These are phyloP conservation scores for Pelmatolapia mariae DNA, from an alignment of 2,113 vertebrate species.

Conservation along the genomic window DNA sequence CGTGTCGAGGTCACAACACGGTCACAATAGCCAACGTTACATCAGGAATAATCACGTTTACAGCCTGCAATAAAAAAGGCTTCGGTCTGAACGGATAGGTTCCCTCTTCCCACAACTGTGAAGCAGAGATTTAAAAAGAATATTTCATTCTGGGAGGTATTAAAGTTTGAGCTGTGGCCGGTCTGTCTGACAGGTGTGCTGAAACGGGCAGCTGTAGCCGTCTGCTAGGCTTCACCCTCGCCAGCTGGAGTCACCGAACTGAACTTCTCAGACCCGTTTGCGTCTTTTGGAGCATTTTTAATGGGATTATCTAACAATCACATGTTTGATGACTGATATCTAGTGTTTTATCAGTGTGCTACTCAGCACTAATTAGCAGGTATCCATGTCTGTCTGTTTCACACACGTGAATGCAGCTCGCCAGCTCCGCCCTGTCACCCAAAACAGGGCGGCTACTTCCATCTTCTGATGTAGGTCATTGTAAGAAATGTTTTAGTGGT, in stretches of 20 bases:
- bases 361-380: too few relatives aligned
- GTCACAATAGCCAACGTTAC: accelerated
- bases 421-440: accelerated
- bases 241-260: not conserved
- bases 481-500: not conserved
- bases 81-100: not conserved
- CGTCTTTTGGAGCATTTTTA: not conserved
- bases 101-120: not conserved
- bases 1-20: accelerated
- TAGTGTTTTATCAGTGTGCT: not conserved
- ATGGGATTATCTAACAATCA: not conserved
- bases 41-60: not conserved
- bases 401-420: not conserved
- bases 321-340: accelerated
- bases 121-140: not conserved
- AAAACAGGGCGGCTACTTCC: not conserved
- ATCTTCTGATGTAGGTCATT: not conserved
- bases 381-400: accelerated
- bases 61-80: not conserved
- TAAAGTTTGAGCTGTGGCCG: accelerated
- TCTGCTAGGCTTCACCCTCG: not conserved
- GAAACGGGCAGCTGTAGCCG: not conserved
- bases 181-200: not conserved
- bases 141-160: not conserved
- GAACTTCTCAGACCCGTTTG: accelerated